Base-by-base conservation (phyloP, 1,140 invertebrate genomes). In the Chrysomallon squamiferum region DNA sequence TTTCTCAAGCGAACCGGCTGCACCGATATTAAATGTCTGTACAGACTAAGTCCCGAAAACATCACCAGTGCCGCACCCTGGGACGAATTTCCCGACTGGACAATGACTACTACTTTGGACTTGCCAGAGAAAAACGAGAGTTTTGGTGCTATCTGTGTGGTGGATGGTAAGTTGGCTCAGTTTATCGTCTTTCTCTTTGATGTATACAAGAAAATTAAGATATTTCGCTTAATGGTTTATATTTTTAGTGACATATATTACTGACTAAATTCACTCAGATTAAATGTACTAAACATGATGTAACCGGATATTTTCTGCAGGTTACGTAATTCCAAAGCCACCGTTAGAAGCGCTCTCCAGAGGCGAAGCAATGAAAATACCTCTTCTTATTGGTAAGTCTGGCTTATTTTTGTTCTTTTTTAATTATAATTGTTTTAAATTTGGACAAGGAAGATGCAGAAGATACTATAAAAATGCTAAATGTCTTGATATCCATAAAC, bases 111-210 rank as follows among this genome's bases (percentile, higher is more conserved):
- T n/a, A 71, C 69, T 22, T 41, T 33, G 29, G 66, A 72, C 38
- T 43, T 75, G 3, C 76, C 75, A 0, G 45, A 27, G 0, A 65
- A 65, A 4, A 52, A 41, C 6, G 32, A 61, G 27, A 72, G 72
- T 62, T 69, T 71, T 57, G 76, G 76, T 22, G 73, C 73, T 2
- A 62, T 75, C 7, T 62, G 65, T 47, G 60, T 77, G 50, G 71
- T 77, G 3, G 76, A 77, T 59, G 76, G 76, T 77, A 59, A 63
- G 68, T n/a, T 6, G 7, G 13, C 29, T 25, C 3, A 3, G 13
- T 22, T 9, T 52, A 52, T 4, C 22, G 20, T 29, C 29, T 6
- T 22, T 25, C 3, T n/a, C 22, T 13, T 52, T 15, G 7, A 52
- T 22, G 11, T 11, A 15, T 11, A 50, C 47, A 50, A 20, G n/a